phyloP scores from a whole-genome alignment of 1,140 invertebrate species.

The Oryzaephilus surinamensis region DNA sequence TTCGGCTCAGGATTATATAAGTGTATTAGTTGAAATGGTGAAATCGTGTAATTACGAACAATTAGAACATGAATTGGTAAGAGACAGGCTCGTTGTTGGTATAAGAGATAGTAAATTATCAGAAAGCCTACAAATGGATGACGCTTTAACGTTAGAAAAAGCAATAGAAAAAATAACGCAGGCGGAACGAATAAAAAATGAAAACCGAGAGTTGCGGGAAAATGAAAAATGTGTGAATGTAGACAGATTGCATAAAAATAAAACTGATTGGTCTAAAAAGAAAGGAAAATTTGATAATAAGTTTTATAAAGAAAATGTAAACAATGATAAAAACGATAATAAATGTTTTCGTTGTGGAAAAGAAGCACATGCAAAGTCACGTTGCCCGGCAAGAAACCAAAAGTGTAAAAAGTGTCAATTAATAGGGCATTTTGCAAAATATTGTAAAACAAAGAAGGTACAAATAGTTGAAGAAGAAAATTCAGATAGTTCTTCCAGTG shows the following conservation, averaged over 20 bases:
- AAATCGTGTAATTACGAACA: constrained; percentile 22
- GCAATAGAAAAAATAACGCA: constrained; percentile 1
- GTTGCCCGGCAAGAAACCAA: neutral
- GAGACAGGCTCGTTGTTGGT: constrained; percentile 31
- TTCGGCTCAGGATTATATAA: constrained; percentile 26
- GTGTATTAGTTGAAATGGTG: constrained; percentile 17
- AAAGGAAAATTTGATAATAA: neutral
- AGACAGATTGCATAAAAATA: neutral
- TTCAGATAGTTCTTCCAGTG: neutral
- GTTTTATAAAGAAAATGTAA: neutral
- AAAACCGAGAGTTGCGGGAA: constrained; percentile 1
- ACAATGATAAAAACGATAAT: too few species aligned
- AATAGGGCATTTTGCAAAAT: neutral
- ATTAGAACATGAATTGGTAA: constrained; percentile 26
- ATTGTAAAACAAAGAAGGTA: constrained; percentile 1
- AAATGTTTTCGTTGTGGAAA: neutral
- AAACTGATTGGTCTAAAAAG: neutral
- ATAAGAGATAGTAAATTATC: constrained; percentile 25
- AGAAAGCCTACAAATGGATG: constrained; percentile 27
- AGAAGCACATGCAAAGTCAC: neutral
- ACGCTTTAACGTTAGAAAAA: constrained; percentile 21
- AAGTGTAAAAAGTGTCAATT: neutral
- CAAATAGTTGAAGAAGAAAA: neutral
- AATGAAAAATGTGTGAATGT: neutral
- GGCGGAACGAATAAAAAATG: constrained; percentile 1